Evolutionary conservation across 1,140 invertebrate genomes (phyloP).

Genomic region (Spodoptera frugiperda): DNA sequence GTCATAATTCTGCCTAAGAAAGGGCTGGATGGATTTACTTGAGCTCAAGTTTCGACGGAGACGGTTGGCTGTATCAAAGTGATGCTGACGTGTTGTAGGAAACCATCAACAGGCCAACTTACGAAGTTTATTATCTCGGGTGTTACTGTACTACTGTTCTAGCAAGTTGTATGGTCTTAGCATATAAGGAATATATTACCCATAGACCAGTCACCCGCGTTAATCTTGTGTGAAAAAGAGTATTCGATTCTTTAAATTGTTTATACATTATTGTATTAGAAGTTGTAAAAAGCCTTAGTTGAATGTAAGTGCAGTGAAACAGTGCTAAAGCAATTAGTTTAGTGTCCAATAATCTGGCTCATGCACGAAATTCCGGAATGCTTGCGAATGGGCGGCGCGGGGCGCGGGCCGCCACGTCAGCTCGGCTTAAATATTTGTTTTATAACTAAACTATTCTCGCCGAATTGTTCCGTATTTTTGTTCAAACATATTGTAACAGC

Average conservation of each 20-base stretch:
- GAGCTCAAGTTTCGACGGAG: constrained; percentile 22
- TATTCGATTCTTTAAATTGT: too few relatives aligned
- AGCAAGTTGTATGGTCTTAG: background rate
- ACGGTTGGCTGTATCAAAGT: constrained; percentile 19
- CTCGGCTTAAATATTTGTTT: constrained; percentile 43
- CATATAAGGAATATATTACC: background rate
- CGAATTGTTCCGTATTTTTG: constrained; percentile 5
- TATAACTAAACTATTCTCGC: constrained; percentile 30
- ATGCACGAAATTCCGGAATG: constrained; percentile 14
- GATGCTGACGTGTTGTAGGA: constrained; percentile 9
- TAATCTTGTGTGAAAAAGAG: too few relatives aligned
- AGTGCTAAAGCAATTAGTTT: constrained; percentile 6
- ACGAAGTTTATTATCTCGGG: background rate
- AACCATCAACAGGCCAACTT: background rate
- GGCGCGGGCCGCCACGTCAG: constrained; percentile 16
- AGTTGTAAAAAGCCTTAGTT: too few relatives aligned
- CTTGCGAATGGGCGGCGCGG: constrained; percentile 4
- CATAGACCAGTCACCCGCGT: too few relatives aligned
- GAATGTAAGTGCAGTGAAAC: background rate
- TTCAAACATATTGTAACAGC: constrained; percentile 13
- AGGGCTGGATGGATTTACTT: constrained; percentile 28
- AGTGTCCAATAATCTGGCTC: constrained; percentile 24
- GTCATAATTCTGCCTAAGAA: constrained; percentile 41
- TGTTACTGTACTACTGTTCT: background rate
- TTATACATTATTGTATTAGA: too few relatives aligned